These are phyloP conservation scores for Clarias magur DNA, from an alignment of 2,113 vertebrate genomes.

Conservation along the genomic window DNA sequence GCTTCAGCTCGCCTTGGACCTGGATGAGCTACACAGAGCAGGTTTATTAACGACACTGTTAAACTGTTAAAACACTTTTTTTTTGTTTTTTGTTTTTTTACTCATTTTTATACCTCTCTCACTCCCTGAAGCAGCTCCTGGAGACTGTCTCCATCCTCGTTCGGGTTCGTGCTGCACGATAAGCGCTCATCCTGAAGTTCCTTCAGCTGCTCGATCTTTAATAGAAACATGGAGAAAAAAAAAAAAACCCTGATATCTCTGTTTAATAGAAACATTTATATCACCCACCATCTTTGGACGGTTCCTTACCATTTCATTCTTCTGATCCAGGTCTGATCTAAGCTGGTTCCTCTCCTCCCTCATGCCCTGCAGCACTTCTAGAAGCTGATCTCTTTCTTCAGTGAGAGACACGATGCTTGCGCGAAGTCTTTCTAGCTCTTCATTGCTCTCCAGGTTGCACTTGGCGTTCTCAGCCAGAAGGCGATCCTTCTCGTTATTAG, in stretches of 20 bases:
- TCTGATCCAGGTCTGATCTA: background rate
- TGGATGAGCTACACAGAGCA: constrained; percentile 37
- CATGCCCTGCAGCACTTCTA: constrained; percentile 23
- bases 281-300: background rate
- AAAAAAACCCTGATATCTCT: too few relatives aligned
- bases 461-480: constrained; percentile 38
- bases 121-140: constrained; percentile 49
- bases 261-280: too few relatives aligned
- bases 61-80: background rate
- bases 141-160: constrained; percentile 29
- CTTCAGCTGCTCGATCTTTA: constrained; percentile 42
- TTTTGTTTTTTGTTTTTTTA: background rate
- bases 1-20: constrained; percentile 43
- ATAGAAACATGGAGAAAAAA: background rate
- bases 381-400: constrained; percentile 56
- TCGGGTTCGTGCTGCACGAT: background rate
- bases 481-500: constrained; percentile 46
- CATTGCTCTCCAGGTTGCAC: background rate
- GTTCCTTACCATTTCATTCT: constrained; percentile 23
- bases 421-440: constrained; percentile 45
- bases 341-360: constrained; percentile 35
- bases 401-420: constrained; percentile 50
- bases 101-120: constrained; percentile 30
- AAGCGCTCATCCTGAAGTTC: constrained; percentile 48
- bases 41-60: background rate